Evolutionary conservation across 2,797 vertebrate species (phyloP).

Genomic region (Sebastes glaucus): DNA sequence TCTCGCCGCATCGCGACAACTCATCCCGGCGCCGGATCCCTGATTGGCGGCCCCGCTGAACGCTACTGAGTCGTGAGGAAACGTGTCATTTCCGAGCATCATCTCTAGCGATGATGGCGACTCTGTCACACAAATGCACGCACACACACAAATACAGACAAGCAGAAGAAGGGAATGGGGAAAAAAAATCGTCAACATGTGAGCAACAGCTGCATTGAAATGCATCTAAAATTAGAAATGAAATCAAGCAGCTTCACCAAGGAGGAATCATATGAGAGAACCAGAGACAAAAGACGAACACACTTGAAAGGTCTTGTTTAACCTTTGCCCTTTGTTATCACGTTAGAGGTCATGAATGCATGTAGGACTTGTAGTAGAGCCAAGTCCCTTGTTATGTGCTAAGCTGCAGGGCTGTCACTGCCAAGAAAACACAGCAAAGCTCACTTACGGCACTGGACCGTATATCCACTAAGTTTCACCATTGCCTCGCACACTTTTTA

Average conservation of each 20-base stretch:
- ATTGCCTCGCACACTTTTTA: neutral
- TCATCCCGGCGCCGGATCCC: constrained; percentile 62
- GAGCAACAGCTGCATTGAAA: constrained; percentile 23
- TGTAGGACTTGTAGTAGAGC: neutral
- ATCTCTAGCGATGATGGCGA: constrained; percentile 34
- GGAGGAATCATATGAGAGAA: neutral
- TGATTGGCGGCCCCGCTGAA: constrained; percentile 87
- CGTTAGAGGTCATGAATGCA: neutral
- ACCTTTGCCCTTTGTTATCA: constrained; percentile 10
- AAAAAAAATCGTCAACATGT: constrained; percentile 5
- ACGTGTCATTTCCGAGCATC: constrained; percentile 83
- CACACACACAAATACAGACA: neutral
- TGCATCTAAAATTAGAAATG: constrained; percentile 13
- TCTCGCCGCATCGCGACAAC: constrained; percentile 78
- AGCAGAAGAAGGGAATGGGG: neutral
- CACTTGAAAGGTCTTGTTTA: neutral
- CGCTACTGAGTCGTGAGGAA: constrained; percentile 85
- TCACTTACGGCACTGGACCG: neutral
- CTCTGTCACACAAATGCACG: constrained; percentile 19
- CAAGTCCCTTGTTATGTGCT: neutral
- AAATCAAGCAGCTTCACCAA: neutral
- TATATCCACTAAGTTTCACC: neutral
- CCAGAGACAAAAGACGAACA: neutral
- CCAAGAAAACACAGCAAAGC: neutral
- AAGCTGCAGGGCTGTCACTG: neutral